Evolutionary conservation across 2,113 vertebrate genomes (phyloP), one percentile per base, ranked within the genome.

Genomic region (Cettia cetti): DNA sequence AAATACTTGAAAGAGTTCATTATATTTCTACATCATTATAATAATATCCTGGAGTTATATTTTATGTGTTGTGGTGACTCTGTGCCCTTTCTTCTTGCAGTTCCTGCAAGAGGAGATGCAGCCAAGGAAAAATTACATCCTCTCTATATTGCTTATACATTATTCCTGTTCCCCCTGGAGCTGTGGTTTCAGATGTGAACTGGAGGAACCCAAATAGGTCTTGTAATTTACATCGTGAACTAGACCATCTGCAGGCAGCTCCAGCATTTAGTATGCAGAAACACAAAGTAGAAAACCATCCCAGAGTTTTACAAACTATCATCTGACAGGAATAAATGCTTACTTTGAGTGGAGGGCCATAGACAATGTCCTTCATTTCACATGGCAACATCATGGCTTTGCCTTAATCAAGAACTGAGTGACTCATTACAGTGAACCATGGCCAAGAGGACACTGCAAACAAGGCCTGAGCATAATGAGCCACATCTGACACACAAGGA

Each of bases 1-100:
- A 91, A 92, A 92, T n/a, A 91, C 82, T 81, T 94, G 64, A 90
- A 93, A 86, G 63, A 59, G 71, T 80, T 94, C 39, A 54, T 90
- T 91, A 60, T 92, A 63, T 69, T 80, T 74, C 63, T 90, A 88
- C 33, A 85, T 65, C 42, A 50, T 80, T 94, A 45, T 70, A 92
- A 61, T 17, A 79, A 82, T 68, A 86, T 30, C 47, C 54, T 88
- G 35, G 18, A 89, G 61, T 30, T 63, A 56, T 6, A 10, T 84
- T 94, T 79, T 87, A 82, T 78, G 53, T 85, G 53, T 78, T 92
- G 57, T 76, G 63, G 53, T 2, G 17, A 84, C 56, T 86, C 50
- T 74, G 4, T 60, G 47, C n/a, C 61, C 44, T 70, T 81, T 77
- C 42, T 60, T 88, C 90, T 87, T 84, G 45, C 89, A 92, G 53